Base-by-base conservation (phyloP, 2,797 vertebrate species). In the Okamejei kenojei region DNA sequence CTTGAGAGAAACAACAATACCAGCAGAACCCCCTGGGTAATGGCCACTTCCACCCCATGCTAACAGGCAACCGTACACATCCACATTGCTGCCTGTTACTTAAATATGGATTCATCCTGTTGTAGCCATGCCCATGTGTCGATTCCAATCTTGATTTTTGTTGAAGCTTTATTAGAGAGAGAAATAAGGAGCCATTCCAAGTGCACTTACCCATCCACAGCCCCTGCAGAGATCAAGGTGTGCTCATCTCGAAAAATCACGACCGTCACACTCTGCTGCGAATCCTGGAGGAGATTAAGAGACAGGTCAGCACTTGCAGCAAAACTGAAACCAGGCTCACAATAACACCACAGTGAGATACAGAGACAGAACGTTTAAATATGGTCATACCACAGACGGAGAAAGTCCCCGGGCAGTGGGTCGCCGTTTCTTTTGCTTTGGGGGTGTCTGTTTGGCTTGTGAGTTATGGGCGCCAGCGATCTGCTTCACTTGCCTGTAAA, bases 201-300 rank as follows among this genome's bases (percentile, higher is more conserved):
- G 26, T 63, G 19, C 93, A 38, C 96, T 97, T 96, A 99, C 99
- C 99, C 98, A 94, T 99, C 99, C 61, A 99, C 98, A 4, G 99
- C 99, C 94, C 99, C 99, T 1, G 99, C 97, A 38, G 99, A 99
- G 94, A 99, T 96, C 93, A 99, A 96, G 0, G 97, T 98, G 95
- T 98, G 96, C 93, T 99, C 97, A 0, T 99, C 98, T 93, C 97
- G 97, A 95, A 99, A 98, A 94, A 99, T 94, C 94, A 99, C 98
- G 93, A 98, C 99, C 0, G 99, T 99, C 93, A 99, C 99, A 74
- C 99, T 99, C 95, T 99, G 99, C 95, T 99, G 98, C 93, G 97
- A 97, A 74, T 97, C 97, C 97, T 97, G 23, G 63, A 29, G 63
- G 1, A 68, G 1, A 79, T 68, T 1, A 54, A 84, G 10, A 86